Evolutionary conservation across 1,140 invertebrate species (phyloP).

Genomic region (Propsilocerus akamusi): DNA sequence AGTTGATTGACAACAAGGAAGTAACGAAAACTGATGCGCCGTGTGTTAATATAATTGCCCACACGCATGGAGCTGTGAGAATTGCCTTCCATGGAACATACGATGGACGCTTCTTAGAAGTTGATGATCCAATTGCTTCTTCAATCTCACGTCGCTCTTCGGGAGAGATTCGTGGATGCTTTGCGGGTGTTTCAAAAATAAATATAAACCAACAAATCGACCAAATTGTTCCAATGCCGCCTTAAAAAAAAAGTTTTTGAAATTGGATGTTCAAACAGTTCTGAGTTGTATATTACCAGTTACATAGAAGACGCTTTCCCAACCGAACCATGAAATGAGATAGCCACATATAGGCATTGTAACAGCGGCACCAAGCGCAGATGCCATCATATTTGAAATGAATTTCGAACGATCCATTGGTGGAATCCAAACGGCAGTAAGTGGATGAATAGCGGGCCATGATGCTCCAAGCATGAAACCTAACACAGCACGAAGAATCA

Average conservation of each 20-base stretch:
- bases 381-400: constrained; percentile 75
- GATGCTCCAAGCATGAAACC: constrained; percentile 68
- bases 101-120: constrained; percentile 32
- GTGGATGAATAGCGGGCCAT: constrained; percentile 77
- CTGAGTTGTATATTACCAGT: constrained; percentile 34
- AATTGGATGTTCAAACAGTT: neutral
- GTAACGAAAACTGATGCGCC: constrained; percentile 83
- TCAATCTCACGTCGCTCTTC: constrained; percentile 70
- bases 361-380: constrained; percentile 61
- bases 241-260: constrained; percentile 11
- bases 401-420: constrained; percentile 76
- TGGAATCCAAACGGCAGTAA: constrained; percentile 81
- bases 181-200: constrained; percentile 65
- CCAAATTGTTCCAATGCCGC: constrained; percentile 56
- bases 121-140: constrained; percentile 40
- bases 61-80: constrained; percentile 65
- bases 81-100: constrained; percentile 64
- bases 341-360: constrained; percentile 67
- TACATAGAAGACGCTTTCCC: constrained; percentile 72
- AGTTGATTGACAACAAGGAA: constrained; percentile 87
- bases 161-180: constrained; percentile 67
- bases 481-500: constrained; percentile 40
- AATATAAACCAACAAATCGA: constrained; percentile 67
- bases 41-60: constrained; percentile 82
- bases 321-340: constrained; percentile 55